These are phyloP conservation scores for Emys orbicularis DNA, from an alignment of 2,797 vertebrate species.

Conservation along the genomic window DNA sequence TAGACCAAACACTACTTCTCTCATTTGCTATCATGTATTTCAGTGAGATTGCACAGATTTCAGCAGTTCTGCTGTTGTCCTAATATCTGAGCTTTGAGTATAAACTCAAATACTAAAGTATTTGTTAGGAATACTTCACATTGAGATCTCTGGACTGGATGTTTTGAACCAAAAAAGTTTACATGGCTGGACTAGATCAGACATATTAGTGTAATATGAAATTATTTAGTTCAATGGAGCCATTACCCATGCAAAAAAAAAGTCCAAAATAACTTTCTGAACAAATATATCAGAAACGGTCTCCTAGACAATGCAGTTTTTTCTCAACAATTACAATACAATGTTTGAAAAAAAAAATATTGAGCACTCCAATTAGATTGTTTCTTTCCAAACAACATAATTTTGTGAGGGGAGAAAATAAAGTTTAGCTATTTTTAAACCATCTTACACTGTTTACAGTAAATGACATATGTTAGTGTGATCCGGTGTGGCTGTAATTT, in stretches of 20 bases:
- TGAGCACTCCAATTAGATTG: neutral
- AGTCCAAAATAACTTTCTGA: neutral
- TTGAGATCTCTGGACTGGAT: neutral
- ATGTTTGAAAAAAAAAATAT: neutral
- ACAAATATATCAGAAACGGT: neutral
- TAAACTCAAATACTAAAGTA: neutral
- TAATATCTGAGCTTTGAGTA: neutral
- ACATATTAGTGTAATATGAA: neutral
- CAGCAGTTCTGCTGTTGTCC: neutral
- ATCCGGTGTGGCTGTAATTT: neutral
- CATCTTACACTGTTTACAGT: neutral
- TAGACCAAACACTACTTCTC: neutral
- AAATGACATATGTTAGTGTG: neutral
- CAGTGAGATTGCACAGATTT: neutral
- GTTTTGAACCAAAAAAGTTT: neutral
- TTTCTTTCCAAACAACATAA: conserved; percentile 9
- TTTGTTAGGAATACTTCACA: neutral
- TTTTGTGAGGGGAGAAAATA: neutral
- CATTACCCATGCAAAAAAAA: neutral
- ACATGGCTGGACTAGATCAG: neutral
- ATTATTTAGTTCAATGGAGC: neutral
- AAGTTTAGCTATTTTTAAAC: neutral
- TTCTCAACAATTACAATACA: neutral
- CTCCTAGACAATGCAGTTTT: neutral
- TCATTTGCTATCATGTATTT: neutral